Evolutionary conservation across 1,140 invertebrate species (phyloP), one percentile per base, ranked within the genome.

Genomic region (Adelges cooleyi): DNA sequence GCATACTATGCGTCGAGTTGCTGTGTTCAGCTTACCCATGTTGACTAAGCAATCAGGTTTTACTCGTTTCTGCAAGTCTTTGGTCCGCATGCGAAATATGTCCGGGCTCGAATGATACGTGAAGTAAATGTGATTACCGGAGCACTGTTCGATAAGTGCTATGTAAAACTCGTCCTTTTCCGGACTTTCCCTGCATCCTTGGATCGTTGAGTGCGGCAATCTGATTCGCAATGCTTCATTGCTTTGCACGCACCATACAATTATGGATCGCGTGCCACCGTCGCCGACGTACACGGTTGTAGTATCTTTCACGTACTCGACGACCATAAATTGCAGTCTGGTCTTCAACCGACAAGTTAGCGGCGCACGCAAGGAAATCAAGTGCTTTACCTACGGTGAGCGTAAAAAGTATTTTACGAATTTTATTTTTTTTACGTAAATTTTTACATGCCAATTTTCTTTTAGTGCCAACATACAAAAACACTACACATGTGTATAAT

Each of bases 231-330:
- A 68, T 10, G 81, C 81, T 13, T 74, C 76, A 68, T 76, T 75
- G 2, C 75, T 76, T 20, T 76, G 75, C 1, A 83, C 77, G 69
- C 84, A 80, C 66, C 79, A 83, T 0, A 84, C 82, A 6, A 84
- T 73, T 20, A 85, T 80, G 0, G 82, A 78, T 13, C 80, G 73
- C 15, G 77, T 77, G 1, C 80, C 80, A 2, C 81, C 81, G 73
- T 85, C 83, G 15, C 78, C 79, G 0, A 84, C 76, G 69, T 84
- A 84, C 66, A 78, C 82, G 9, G 74, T 73, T 1, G 76, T 73
- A 2, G 77, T 80, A 66, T 81, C 77, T 0, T 71, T 68, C 15
- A 72, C 72, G 68, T 81, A 81, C 48, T 84, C 82, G n/a, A 81
- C 77, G 13, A 78, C 76, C 8, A 84, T 66, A 69, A 82, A 82